phyloP scores from a whole-genome alignment of 2,113 vertebrate genomes.

The Anas platyrhynchos region DNA sequence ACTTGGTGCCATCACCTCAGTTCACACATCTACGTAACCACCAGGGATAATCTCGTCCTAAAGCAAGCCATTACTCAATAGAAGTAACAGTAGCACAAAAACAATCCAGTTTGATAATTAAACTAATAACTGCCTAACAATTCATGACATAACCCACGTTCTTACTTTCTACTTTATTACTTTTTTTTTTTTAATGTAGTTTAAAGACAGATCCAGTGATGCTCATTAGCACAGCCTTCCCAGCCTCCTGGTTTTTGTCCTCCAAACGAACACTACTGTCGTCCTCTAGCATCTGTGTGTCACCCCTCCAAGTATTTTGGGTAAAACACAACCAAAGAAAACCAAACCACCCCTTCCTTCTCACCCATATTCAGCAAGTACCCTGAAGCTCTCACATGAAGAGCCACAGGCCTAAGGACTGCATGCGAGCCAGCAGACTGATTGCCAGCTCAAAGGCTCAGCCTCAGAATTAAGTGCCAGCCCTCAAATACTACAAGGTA shows the following conservation, averaged over 20 bases:
- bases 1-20: constrained; percentile 34
- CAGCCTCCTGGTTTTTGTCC: neutral
- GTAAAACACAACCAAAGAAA: neutral
- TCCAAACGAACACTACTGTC: neutral
- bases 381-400: neutral
- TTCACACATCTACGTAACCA: constrained; percentile 37
- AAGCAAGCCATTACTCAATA: constrained; percentile 24
- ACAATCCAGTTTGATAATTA: constrained; percentile 29
- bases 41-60: constrained; percentile 31
- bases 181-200: neutral
- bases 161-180: neutral
- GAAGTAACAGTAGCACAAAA: neutral
- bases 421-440: neutral
- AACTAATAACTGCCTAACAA: neutral
- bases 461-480: neutral
- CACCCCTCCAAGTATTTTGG: accelerated
- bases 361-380: neutral
- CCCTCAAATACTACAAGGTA: too few species aligned
- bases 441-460: neutral
- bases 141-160: neutral
- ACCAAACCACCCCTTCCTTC: neutral
- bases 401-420: neutral
- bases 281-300: neutral
- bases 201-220: neutral
- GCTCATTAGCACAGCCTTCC: neutral